Evolutionary conservation across 2,113 vertebrate genomes (phyloP).

Genomic region (Oxyura jamaicensis): DNA sequence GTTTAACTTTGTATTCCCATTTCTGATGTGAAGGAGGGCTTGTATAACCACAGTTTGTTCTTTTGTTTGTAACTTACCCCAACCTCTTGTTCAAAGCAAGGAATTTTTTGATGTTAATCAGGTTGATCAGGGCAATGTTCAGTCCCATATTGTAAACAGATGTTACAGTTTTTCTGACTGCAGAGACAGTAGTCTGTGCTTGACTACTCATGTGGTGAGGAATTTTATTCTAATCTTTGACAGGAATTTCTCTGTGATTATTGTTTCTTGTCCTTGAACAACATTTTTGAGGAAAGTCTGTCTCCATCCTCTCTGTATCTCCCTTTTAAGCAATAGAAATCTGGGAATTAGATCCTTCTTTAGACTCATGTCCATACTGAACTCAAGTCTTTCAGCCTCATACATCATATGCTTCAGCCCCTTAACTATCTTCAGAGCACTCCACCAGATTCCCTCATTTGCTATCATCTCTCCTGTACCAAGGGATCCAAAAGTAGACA

Average conservation of each 20-base stretch:
- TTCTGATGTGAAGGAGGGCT: background rate
- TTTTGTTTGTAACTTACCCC: background rate
- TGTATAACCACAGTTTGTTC: background rate
- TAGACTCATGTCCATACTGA: background rate
- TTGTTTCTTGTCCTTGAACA: background rate
- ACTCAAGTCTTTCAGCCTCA: background rate
- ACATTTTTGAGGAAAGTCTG: background rate
- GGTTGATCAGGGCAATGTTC: background rate
- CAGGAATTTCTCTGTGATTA: background rate
- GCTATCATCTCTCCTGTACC: background rate
- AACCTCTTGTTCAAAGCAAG: background rate
- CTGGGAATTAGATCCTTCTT: background rate
- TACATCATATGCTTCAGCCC: background rate
- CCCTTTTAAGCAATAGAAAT: background rate
- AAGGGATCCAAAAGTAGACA: background rate
- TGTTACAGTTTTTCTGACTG: background rate
- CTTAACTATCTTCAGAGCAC: background rate
- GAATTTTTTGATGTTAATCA: background rate
- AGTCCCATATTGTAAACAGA: background rate
- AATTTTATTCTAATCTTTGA: background rate
- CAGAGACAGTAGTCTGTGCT: too few species aligned
- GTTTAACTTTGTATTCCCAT: background rate
- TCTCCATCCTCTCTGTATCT: background rate
- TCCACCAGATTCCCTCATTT: background rate
- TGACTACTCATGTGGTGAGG: background rate